Evolutionary conservation across 2,113 vertebrate species (phyloP).

Genomic region (Mesoclemmys tuberculata): DNA sequence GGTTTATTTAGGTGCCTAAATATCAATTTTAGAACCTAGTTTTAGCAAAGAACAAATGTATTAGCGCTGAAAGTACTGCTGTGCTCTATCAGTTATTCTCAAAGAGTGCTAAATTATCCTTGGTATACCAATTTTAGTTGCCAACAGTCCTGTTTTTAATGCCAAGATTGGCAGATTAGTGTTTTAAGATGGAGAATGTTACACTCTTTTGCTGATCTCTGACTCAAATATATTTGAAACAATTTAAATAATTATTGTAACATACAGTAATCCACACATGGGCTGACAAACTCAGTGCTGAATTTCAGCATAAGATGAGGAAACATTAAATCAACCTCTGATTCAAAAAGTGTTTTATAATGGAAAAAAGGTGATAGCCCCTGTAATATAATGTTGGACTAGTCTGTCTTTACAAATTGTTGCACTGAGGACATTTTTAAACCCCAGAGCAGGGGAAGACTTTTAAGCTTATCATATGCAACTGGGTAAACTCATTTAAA

Average conservation of each 20-base stretch:
- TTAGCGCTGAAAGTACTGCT: not conserved
- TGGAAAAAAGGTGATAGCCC: not conserved
- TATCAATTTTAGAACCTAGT: not conserved
- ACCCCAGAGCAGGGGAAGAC: not conserved
- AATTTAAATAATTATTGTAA: slow-evolving; percentile 1
- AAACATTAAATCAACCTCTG: not conserved
- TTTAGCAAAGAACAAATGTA: not conserved
- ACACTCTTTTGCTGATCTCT: not conserved
- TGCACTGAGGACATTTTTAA: not conserved
- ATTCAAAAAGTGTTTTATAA: slow-evolving; percentile 14
- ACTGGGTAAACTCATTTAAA: not conserved
- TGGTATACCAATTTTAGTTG: not conserved
- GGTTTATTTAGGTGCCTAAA: not conserved
- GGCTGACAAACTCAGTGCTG: not conserved
- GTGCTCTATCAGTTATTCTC: not conserved
- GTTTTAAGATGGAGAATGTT: not conserved
- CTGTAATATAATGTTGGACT: not conserved
- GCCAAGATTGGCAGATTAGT: slow-evolving; percentile 10
- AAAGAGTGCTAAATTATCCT: not conserved
- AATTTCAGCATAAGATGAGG: not conserved
- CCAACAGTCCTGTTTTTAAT: slow-evolving; percentile 10
- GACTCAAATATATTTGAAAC: not conserved
- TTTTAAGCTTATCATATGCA: not conserved
- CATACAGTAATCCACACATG: not conserved
- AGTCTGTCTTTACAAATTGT: not conserved